These are phyloP conservation scores for Lasioglossum albipes DNA, from an alignment of 1,140 invertebrate genomes.

Conservation along the genomic window DNA sequence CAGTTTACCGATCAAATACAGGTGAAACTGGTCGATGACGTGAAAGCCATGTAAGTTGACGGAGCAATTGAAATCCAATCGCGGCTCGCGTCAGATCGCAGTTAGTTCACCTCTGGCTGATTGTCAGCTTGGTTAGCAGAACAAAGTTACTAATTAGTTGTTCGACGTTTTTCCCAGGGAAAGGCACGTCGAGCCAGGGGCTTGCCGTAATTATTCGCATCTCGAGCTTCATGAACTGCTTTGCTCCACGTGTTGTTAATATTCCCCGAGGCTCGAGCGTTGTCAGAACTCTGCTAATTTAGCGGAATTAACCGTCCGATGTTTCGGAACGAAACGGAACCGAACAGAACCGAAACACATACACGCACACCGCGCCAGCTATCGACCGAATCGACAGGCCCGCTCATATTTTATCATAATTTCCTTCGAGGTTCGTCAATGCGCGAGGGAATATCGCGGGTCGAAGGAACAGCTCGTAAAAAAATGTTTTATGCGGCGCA, in stretches of 20 bases:
- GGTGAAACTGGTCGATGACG: background rate
- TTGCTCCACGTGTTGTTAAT: constrained; percentile 50
- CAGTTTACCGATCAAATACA: too few species aligned
- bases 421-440: constrained; percentile 10
- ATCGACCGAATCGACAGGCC: background rate
- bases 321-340: constrained; percentile 22
- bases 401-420: constrained; percentile 14
- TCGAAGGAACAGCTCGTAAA: constrained; percentile 16
- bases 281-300: constrained; percentile 28
- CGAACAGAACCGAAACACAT: too few species aligned
- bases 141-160: constrained; percentile 58
- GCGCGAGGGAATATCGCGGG: background rate
- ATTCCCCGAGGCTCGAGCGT: constrained; percentile 35
- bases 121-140: constrained; percentile 21
- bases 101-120: background rate
- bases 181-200: constrained; percentile 40
- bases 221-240: constrained; percentile 39
- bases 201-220: constrained; percentile 53
- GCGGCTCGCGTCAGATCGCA: constrained; percentile 2
- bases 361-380: too few species aligned
- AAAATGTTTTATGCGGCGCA: constrained; percentile 25
- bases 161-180: constrained; percentile 44
- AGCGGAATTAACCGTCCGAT: constrained; percentile 27
- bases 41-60: background rate
- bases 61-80: constrained; percentile 25